A percentile compares a stretch with the other conserved stretches of the same genome.
Evolutionary conservation across 2,797 vertebrate genomes (phyloP).

Genomic region (Strix occidentalis): DNA sequence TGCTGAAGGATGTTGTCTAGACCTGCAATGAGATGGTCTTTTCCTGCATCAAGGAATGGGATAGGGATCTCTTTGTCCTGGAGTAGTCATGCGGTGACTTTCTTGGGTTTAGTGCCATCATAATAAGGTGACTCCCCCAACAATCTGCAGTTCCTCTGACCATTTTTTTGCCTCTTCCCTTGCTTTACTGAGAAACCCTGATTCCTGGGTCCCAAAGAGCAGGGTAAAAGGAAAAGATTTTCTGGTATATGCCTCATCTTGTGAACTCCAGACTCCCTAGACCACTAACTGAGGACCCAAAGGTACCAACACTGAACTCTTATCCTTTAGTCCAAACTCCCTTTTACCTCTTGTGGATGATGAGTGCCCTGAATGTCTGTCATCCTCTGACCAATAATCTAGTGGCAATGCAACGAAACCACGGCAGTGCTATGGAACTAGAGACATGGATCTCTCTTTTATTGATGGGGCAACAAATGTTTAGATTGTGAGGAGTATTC

Average conservation of each 20-base stretch:
- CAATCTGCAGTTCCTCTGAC: background rate
- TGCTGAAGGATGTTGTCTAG: background rate
- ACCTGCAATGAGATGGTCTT: background rate
- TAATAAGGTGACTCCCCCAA: background rate
- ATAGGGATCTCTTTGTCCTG: background rate
- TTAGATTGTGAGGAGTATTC: background rate
- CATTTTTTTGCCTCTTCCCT: background rate
- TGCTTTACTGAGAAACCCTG: background rate
- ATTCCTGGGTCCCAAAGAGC: background rate
- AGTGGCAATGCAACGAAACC: background rate
- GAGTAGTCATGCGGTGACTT: background rate
- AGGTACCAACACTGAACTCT: background rate
- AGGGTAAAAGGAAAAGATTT: background rate
- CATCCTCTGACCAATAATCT: background rate
- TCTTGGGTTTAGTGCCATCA: background rate
- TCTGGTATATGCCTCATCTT: background rate
- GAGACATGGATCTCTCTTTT: background rate
- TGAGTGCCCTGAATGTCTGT: background rate
- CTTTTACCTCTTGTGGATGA: background rate
- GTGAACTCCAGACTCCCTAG: background rate
- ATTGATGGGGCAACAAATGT: background rate
- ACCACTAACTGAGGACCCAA: background rate
- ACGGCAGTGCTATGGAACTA: background rate
- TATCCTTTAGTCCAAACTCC: background rate
- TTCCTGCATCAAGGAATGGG: background rate